These are phyloP conservation scores for Pionites leucogaster DNA, from an alignment of 2,113 vertebrate species.

Conservation along the genomic window DNA sequence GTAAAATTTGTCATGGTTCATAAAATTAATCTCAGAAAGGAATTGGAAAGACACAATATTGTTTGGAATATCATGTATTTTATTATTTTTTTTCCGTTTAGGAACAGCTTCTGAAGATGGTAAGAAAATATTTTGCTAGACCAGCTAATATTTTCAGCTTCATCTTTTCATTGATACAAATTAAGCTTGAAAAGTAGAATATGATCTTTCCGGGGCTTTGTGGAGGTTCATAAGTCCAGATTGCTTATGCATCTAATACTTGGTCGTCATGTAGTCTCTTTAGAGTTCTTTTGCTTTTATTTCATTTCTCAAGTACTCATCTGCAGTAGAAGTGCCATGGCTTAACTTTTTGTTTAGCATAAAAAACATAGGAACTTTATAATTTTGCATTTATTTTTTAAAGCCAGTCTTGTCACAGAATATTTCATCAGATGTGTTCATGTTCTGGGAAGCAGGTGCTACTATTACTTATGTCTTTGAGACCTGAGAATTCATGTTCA, in stretches of 20 bases:
- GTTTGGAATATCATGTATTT: constrained; percentile 76
- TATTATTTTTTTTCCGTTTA: constrained; percentile 85
- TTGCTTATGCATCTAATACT: constrained; percentile 40
- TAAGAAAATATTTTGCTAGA: constrained; percentile 80
- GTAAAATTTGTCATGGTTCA: not conserved
- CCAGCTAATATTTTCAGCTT: constrained; percentile 51
- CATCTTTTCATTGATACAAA: constrained; percentile 49
- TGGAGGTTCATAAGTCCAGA: constrained; percentile 16
- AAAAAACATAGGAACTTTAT: not conserved
- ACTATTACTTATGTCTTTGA: constrained; percentile 12
- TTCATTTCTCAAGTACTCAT: constrained; percentile 46
- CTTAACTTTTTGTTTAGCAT: constrained; percentile 46
- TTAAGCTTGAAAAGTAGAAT: constrained; percentile 32
- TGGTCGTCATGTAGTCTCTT: constrained; percentile 31
- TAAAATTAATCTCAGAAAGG: constrained; percentile 1
- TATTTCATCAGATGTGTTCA: constrained; percentile 34
- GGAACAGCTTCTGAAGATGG: constrained; percentile 89
- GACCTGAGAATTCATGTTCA: not conserved
- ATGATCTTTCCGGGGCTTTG: constrained; percentile 23
- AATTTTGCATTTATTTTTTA: not conserved
- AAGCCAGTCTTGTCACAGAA: not conserved
- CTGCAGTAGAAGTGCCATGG: constrained; percentile 43
- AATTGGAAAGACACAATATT: constrained; percentile 1
- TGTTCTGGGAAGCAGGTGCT: constrained; percentile 52
- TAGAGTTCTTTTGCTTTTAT: constrained; percentile 22